A percentile compares a stretch with the other conserved stretches of the same genome.
These are phyloP conservation scores for Pygmarrhopalites habei DNA, from an alignment of 1,140 invertebrate species.

Conservation along the genomic window DNA sequence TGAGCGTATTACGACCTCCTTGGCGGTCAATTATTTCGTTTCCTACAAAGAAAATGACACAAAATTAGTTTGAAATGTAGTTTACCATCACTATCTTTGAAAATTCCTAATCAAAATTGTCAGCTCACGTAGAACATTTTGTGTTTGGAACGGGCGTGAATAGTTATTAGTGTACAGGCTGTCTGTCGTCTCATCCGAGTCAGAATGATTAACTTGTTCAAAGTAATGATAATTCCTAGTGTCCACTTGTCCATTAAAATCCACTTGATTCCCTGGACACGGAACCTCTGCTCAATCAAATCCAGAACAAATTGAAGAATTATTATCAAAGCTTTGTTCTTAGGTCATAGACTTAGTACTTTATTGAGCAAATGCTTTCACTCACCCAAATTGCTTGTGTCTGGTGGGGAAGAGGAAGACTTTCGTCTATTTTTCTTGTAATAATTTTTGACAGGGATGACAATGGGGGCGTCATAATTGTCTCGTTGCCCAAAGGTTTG, in stretches of 20 bases:
- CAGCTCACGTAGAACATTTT: too few relatives aligned
- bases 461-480: conserved; percentile 34
- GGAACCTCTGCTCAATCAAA: conserved; percentile 9
- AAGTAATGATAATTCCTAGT: conserved; percentile 12
- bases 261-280: conserved; percentile 10
- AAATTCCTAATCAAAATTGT: too few relatives aligned
- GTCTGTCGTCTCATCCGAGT: conserved; percentile 26
- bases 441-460: neutral
- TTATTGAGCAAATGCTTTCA: too few relatives aligned
- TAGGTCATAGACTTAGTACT: too few relatives aligned
- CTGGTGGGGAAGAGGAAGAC: conserved; percentile 12
- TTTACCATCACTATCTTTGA: too few relatives aligned
- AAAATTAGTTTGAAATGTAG: too few relatives aligned
- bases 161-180: conserved; percentile 21
- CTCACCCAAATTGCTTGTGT: conserved; percentile 19
- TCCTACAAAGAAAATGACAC: neutral
- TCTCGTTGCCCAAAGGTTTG: conserved; percentile 32
- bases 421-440: conserved; percentile 28
- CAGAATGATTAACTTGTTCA: conserved; percentile 18
- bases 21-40: neutral
- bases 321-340: neutral
- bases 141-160: conserved; percentile 24
- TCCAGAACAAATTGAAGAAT: neutral
- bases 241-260: neutral
- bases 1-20: conserved; percentile 12